Evolutionary conservation across 2,797 vertebrate species (phyloP), one percentile per base, ranked within the genome.

Genomic region (Lutjanus argentimaculatus): DNA sequence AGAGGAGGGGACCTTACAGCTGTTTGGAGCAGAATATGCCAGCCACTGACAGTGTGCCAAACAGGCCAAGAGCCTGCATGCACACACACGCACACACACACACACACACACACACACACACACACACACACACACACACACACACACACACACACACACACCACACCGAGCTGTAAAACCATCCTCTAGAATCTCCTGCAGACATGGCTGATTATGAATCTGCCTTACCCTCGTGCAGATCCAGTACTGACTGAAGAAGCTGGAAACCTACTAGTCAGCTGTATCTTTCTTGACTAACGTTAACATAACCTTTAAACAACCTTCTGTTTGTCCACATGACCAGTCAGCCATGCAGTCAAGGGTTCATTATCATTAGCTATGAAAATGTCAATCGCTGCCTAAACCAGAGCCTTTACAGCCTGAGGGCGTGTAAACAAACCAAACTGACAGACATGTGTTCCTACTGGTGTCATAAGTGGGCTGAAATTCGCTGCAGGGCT

Each of bases 1-100:
- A 91, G 86, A 88, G 59, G 75, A 90, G 92, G 85, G 87, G 80
- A 92, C 93, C 92, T 94, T 91, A 91, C 90, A 95, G 94, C 94
- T 93, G 91, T 94, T 93, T 93, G 85, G 75, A 93, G 89, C 80
- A 57, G 85, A 93, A 91, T 88, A 91, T 91, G 88, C 75, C 90
- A 91, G 72, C 82, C 59, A 67, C 84, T 85, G 88, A 91, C 85
- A 88, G 83, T 49, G 69, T 92, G 90, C 90, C 91, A 93, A 87
- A 86, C 80, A 71, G 53, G 71, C 75, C 85, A 85, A 72, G 68
- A 88, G 84, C 61, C 61, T 59, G 16, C 52, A 63, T 8, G 1
- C 52, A 55, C 4, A 21, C 53, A 40, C 30, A 22, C 51, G n/a
- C 80, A 59, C 72, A 43, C 48, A 45, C 66, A 51, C 77, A 67